phyloP scores from a whole-genome alignment of 1,140 invertebrate genomes.

The Drosophila mayri region DNA sequence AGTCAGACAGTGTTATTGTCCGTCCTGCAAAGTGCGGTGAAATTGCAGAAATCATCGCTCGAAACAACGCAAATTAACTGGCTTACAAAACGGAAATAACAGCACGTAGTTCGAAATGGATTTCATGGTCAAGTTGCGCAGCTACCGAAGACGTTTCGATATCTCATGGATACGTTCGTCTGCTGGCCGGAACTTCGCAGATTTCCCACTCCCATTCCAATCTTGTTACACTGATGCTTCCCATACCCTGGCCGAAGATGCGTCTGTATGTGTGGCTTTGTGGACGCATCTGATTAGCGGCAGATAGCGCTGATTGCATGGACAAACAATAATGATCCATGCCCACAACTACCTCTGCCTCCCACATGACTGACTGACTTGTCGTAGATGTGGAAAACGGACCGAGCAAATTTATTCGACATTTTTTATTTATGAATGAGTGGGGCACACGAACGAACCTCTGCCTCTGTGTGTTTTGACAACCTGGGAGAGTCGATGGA shows the following conservation, averaged over 20 bases:
- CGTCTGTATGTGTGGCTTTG: conserved; percentile 18
- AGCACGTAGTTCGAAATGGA: conserved; percentile 71
- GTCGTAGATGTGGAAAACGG: conserved; percentile 28
- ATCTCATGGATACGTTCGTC: background rate
- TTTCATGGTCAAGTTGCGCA: conserved; percentile 72
- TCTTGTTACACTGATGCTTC: conserved; percentile 10
- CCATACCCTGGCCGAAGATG: conserved; percentile 10
- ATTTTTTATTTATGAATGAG: conserved; percentile 71
- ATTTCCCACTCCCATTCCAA: conserved; percentile 4
- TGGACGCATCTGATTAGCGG: conserved; percentile 63
- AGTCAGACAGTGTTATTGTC: conserved; percentile 63
- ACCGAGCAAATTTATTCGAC: conserved; percentile 26
- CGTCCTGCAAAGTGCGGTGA: conserved; percentile 45
- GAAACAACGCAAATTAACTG: conserved; percentile 57
- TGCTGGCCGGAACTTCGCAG: conserved; percentile 5
- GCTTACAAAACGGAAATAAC: conserved; percentile 80
- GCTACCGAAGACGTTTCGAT: conserved; percentile 24
- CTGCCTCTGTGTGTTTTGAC: background rate
- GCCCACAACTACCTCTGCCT: conserved; percentile 8
- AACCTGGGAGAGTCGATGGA: conserved; percentile 18
- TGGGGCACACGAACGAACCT: conserved; percentile 12
- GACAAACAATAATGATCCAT: conserved; percentile 52
- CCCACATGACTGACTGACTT: conserved; percentile 43
- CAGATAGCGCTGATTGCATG: conserved; percentile 65
- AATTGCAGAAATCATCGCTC: conserved; percentile 62